Evolutionary conservation across 30 jellyfish, hydroid and myxozoan genomes (phyloP), one percentile per base, ranked within the genome.

Genomic region (Mastigias papua): DNA sequence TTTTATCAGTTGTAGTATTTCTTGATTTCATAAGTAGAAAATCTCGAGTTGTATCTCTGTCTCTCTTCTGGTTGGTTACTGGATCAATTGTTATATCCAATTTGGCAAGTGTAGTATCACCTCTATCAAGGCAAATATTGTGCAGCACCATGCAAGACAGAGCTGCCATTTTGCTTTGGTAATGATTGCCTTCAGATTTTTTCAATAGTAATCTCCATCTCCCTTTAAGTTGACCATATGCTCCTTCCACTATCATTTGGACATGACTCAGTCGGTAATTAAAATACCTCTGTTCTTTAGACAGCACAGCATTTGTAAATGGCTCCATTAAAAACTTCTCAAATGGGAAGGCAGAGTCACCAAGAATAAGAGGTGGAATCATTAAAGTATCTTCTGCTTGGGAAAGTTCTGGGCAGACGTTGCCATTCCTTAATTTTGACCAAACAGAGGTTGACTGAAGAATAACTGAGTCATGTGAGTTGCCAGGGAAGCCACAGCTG

Each of bases 401-500:
- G 67, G 81, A 7, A 33, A 79, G 58, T 29, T 57, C 34, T 33
- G 81, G 90, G 69, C 54, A 79, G 34, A 79, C 54, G 26, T 46
- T 69, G 27, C 94, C 93, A 27, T 49, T 63, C 31, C 16, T 49
- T 0, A 79, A 20, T 6, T 69, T 33, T 8, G 76, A 23, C 95
- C 95, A 90, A 34, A 90, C 72, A 48, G 74, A 74, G 28, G 91
- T 90, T 61, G 97, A 90, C 49, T 90, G 95, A 25, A 81, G 46
- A 15, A 81, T 31, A 17, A 76, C 54, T 23, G 91, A 81, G 50
- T 81, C 91, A 69, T 89, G 95, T 23, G 87, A 68, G 64, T 82
- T 82, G 22, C 94, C 97, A 49, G 97, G 97, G 78, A 81, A 73
- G 57, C 96, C 96, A 78, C 86, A 79, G 74, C 93, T 46, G 28